Evolutionary conservation across 2,113 vertebrate genomes (phyloP).

Genomic region (Spea bombifrons): DNA sequence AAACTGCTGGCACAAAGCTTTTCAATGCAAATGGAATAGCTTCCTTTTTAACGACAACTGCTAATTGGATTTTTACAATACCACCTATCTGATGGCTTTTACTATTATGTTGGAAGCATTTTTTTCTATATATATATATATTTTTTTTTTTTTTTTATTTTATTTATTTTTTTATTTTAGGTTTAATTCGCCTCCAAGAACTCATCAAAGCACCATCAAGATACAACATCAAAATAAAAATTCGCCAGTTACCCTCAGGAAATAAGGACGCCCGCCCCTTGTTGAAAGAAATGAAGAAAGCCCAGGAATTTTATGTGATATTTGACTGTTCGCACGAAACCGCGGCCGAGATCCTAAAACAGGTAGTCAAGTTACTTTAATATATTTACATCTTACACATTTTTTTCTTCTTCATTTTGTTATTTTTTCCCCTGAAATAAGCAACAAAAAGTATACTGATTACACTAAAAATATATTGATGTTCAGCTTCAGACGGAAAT

Average conservation of each 20-base stretch:
- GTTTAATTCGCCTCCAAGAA: constrained; percentile 95
- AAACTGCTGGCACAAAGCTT: background rate
- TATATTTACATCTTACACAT: constrained; percentile 1
- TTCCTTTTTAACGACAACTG: constrained; percentile 11
- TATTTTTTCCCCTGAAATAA: too few relatives aligned
- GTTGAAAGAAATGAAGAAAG: constrained; percentile 97
- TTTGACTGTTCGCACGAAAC: constrained; percentile 94
- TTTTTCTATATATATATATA: background rate
- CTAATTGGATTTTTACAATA: constrained; percentile 25
- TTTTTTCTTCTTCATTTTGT: too few relatives aligned
- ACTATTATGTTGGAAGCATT: constrained; percentile 13
- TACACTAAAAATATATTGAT: too few relatives aligned
- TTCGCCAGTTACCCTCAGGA: constrained; percentile 89
- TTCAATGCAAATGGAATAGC: background rate
- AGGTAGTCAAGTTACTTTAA: constrained; percentile 67
- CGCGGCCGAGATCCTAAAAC: constrained; percentile 87
- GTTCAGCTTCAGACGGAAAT: too few relatives aligned
- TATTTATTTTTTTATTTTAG: constrained; percentile 61
- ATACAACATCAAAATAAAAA: constrained; percentile 96
- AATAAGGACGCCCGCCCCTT: constrained; percentile 91
- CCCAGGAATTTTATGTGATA: constrained; percentile 93
- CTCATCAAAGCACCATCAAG: constrained; percentile 98
- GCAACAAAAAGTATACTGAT: too few relatives aligned
- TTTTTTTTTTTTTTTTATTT: constrained; percentile 36
- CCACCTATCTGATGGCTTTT: background rate